Evolutionary conservation across 1,140 invertebrate species (phyloP), one percentile per base, ranked within the genome.

Genomic region (Dermatophagoides farinae): DNA sequence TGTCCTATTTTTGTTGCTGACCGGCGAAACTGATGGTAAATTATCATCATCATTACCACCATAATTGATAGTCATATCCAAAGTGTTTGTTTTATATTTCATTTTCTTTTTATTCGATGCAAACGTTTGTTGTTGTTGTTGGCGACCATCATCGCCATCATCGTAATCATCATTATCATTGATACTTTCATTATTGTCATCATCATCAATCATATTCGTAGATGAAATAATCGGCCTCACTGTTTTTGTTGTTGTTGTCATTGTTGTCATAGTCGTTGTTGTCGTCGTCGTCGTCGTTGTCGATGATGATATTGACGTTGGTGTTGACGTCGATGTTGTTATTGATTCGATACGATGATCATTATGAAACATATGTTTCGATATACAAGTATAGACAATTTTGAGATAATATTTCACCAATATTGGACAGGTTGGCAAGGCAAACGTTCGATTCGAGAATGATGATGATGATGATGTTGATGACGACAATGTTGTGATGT

Each of bases 311-410:
- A 23, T 47, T 23, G 46, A 4, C 46, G 18, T 47, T 9, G 46
- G 8, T 47, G 46, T 4, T 47, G 9, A 20, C 46, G 46, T 47
- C 6, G 31, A 31, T 8, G 31, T 31, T 31, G 31, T 31, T 31
- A 31, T 31, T 31, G 31, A 31, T 31, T 31, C 31, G 8, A 31
- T 31, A 31, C 31, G 31, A 31, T 31, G 31, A 31, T 31, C 31
- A 31, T 31, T 59, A 38, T 65, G 63, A n/a, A 63, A 41, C 23
- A 55, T 39, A 14, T 61, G 40, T 31, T 53, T 53, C 9, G 46
- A 57, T 16, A 63, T 62, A 52, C 66, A 67, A 11, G 66, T 65
- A 20, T 65, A 65, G 0, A 67, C 66, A 20, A 67, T 60, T 58
- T 67, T 67, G 4, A 67, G 53, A 46, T 67, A 61, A 16, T 63